Evolutionary conservation across 1,140 invertebrate genomes (phyloP).

Genomic region (Procambarus clarkii): DNA sequence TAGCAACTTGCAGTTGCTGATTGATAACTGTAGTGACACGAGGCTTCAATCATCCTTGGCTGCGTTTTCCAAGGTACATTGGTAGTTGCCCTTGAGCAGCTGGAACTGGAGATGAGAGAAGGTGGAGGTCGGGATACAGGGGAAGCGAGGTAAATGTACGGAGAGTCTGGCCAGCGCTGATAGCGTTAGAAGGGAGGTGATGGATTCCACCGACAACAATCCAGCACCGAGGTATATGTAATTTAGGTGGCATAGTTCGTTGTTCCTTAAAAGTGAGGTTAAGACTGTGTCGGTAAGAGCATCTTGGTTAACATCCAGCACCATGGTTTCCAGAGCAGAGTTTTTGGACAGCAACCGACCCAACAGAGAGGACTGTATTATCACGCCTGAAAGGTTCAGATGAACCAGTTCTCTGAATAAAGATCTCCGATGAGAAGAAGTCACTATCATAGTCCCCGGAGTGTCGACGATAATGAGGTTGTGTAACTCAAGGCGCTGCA

Average conservation of each 20-base stretch:
- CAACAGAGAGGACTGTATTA: background rate
- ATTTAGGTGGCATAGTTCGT: background rate
- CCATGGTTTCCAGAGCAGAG: background rate
- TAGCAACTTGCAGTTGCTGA: too few species aligned
- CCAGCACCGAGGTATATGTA: slow-evolving; percentile 16
- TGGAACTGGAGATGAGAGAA: background rate
- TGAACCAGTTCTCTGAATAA: slow-evolving; percentile 19
- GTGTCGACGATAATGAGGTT: slow-evolving; percentile 12
- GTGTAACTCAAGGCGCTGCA: slow-evolving; percentile 34
- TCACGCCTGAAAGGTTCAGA: slow-evolving; percentile 26
- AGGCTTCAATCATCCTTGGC: background rate
- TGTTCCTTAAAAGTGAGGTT: background rate
- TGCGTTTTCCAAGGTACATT: slow-evolving; percentile 17
- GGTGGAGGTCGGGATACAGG: background rate
- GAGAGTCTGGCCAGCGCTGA: slow-evolving; percentile 22
- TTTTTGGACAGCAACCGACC: slow-evolving; percentile 17
- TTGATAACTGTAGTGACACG: too few species aligned
- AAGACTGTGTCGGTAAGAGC: slow-evolving; percentile 17
- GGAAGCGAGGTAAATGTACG: slow-evolving; percentile 16
- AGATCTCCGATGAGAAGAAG: background rate
- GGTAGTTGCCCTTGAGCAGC: slow-evolving; percentile 21
- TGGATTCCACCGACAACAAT: background rate
- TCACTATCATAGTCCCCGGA: background rate
- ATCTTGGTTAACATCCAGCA: slow-evolving; percentile 27
- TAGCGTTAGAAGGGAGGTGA: slow-evolving; percentile 14